Percentiles rank a stretch among this genome's conserved stretches.
These are phyloP conservation scores for Polydrusus cervinus DNA, from an alignment of 2,888 invertebrate species.

Conservation along the genomic window DNA sequence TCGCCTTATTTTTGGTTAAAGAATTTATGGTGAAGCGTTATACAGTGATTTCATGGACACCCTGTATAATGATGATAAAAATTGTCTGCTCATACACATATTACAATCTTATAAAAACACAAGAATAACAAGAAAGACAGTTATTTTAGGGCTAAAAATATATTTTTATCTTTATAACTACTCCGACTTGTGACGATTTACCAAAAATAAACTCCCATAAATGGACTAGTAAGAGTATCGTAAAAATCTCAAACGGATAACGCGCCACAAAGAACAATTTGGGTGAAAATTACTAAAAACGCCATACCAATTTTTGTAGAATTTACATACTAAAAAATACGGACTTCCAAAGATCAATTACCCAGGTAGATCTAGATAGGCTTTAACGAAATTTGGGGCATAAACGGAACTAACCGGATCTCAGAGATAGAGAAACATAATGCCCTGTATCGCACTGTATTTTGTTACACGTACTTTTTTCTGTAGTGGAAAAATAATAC, in stretches of 20 bases:
- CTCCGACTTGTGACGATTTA: neutral
- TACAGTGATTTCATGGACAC: no score
- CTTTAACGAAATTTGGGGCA: constrained; percentile 31
- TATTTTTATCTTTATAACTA: neutral
- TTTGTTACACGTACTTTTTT: constrained; percentile 1
- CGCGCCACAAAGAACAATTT: neutral
- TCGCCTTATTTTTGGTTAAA: no score
- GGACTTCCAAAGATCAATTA: constrained; percentile 47
- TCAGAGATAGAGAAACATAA: neutral
- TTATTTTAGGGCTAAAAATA: neutral
- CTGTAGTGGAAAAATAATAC: neutral
- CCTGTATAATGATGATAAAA: no score
- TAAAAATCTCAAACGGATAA: neutral
- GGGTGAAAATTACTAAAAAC: neutral
- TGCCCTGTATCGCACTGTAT: constrained; percentile 3
- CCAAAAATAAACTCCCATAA: neutral
- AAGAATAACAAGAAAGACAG: no score
- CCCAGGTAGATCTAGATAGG: constrained; percentile 35
- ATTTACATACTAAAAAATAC: constrained; percentile 6
- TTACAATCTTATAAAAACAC: no score
- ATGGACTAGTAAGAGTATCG: neutral
- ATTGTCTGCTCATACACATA: no score
- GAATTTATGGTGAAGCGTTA: no score
- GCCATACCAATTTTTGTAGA: constrained; percentile 2
- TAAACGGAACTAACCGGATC: constrained; percentile 9